Base-by-base conservation (phyloP, 1,140 invertebrate species). In the Wiebesia pumilae region DNA sequence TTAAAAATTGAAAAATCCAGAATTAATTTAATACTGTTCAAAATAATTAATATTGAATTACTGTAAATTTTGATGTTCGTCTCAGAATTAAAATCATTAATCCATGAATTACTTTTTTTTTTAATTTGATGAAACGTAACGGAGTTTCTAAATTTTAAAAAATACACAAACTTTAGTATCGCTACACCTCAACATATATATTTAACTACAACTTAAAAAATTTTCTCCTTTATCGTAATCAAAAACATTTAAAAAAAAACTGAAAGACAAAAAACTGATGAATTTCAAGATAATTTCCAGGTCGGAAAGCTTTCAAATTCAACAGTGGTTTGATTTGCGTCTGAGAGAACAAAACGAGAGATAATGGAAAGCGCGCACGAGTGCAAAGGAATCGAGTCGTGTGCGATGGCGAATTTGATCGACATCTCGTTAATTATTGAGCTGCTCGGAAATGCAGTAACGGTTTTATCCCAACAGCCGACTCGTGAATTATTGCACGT, bases 371-470 rank as follows among this genome's bases (percentile, higher is more conserved):
- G 78, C 83, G 58, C 21, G 69, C 35, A 10, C 24, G 35, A 65
- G 83, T 16, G 35, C n/a, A 73, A 73, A 73, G 6, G 69, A 40
- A 40, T 0, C 33, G 21, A 71, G 35, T 12, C 4, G 67, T 19
- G 73, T 38, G 69, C 62, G 81, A 73, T 85, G 69, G 73, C 43
- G 81, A 77, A 51, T 84, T 81, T 89, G 86, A 89, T 88, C 88
- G 87, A 86, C 87, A 77, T 88, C 87, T 89, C 83, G 81, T 90
- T 89, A 89, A 90, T 89, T 89, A 89, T 89, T 89, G 85, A 87
- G 21, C 86, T 80, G 80, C 65, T n/a, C 30, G 43, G 54, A 62
- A 69, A 69, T 54, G 62, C 75, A 78, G 75, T 79, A 84, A 84
- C 83, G 83, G 83, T 81, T 81, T 24, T 65, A 81, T 43, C 21